Conservation (phyloP, 2,888 invertebrate genomes). For the Metellina segmentata region DNA sequence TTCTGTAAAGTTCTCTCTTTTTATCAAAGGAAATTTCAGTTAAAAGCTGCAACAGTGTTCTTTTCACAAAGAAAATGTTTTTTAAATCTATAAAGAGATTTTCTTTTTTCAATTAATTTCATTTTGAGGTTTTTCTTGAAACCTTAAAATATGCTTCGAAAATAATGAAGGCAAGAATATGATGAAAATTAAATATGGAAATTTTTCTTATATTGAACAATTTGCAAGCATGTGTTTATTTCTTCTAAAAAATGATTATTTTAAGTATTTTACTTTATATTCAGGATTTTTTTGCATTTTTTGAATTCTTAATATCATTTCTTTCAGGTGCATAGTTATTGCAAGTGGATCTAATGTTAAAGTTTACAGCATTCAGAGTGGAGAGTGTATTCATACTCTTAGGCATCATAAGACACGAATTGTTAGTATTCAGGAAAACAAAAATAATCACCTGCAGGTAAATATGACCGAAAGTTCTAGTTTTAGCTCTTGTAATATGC, state of each 20-base stretch:
- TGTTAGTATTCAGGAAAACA: conserved; percentile 43
- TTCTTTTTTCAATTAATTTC: neutral
- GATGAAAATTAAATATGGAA: too few species aligned
- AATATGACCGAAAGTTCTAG: neutral
- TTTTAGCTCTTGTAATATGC: neutral
- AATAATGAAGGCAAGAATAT: neutral
- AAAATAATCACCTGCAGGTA: conserved; percentile 63
- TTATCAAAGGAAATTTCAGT: too few species aligned
- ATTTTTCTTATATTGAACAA: too few species aligned
- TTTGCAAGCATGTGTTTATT: too few species aligned
- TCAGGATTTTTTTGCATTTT: neutral
- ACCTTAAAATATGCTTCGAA: neutral
- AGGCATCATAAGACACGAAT: conserved; percentile 49
- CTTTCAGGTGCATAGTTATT: conserved; percentile 52
- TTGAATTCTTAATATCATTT: neutral
- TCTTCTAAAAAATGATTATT: too few species aligned
- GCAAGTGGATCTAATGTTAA: conserved; percentile 66
- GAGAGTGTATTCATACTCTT: conserved; percentile 56
- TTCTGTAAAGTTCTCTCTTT: too few species aligned
- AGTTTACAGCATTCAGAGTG: conserved; percentile 52
- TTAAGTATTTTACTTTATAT: too few species aligned
- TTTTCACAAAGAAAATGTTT: too few species aligned
- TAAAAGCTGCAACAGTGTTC: too few species aligned
- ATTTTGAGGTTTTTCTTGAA: neutral
- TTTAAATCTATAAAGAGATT: too few species aligned